These are phyloP conservation scores for Clepsis dumicolana DNA, from an alignment of 2,888 invertebrate species.

Conservation along the genomic window DNA sequence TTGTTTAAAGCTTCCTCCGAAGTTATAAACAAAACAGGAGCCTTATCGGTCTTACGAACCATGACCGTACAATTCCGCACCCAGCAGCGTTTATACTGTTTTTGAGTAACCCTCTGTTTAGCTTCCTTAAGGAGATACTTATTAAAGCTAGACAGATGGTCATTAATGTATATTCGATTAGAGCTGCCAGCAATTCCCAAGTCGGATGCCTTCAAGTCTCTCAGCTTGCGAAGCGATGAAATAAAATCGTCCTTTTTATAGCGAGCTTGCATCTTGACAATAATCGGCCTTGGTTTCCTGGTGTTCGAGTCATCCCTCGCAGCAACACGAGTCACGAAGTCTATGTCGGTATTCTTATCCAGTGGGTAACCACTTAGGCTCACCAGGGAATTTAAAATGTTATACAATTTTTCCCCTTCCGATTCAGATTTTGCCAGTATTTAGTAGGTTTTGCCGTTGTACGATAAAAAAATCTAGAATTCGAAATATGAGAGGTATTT, in stretches of 20 bases:
- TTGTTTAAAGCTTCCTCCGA: constrained; percentile 10
- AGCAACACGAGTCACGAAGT: too few species aligned
- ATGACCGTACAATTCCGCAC: constrained; percentile 7
- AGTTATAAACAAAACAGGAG: constrained; percentile 2
- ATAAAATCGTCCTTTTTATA: constrained; percentile 16
- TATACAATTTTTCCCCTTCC: too few species aligned
- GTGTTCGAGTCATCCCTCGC: not conserved
- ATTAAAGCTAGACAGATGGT: not conserved
- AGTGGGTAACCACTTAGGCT: too few species aligned
- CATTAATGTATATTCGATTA: not conserved
- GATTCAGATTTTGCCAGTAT: too few species aligned
- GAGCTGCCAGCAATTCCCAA: not conserved
- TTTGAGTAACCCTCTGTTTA: not conserved
- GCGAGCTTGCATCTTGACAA: constrained; percentile 12
- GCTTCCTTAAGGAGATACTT: not conserved
- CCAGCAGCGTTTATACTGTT: constrained; percentile 8
- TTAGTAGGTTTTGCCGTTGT: too few species aligned
- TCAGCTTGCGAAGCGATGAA: too few species aligned
- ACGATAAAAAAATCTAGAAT: too few species aligned
- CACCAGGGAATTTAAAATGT: too few species aligned
- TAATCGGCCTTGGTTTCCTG: constrained; percentile 11
- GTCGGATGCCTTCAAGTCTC: too few species aligned
- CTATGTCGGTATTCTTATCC: too few species aligned
- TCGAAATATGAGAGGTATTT: too few species aligned
- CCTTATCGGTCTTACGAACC: not conserved